Evolutionary conservation across 2,888 invertebrate species (phyloP), one percentile per base, ranked within the genome.

Genomic region (Acholoe squamosa): DNA sequence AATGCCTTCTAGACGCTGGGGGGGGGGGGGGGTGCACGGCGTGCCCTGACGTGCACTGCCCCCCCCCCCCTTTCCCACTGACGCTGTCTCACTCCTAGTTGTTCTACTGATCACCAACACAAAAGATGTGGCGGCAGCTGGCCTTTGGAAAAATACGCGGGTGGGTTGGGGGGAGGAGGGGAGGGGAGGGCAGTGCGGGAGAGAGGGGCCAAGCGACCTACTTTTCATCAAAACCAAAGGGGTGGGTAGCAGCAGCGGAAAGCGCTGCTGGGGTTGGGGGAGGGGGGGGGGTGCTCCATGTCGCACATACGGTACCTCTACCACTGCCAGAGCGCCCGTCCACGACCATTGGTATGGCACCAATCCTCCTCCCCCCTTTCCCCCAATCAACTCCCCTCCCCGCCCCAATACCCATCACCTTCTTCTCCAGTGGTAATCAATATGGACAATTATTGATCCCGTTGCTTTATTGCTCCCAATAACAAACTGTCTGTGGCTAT

Each of bases 71-170:
- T 3, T 31, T 31, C 77, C 77, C 25, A 7, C 7, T 5, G 43
- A 7, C 86, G 56, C 52, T 54, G 52, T 86, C 86, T 86, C 86
- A 86, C 54, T 54, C 86, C 19, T 54, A 52, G 52, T 86, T 86
- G 86, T 86, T 52, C 86, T 86, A 86, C 86, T 86, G 86, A 86
- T 86, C 86, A 54, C 54, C 52, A 25, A 56, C 86, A 86, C 86
- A 86, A 86, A 86, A 86, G 86, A 86, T 86, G 86, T 54, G 86
- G 86, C 54, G 86, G 86, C 86, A 86, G 86, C 86, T 86, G 86
- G 54, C 52, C 54, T 28, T 54, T 22, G 52, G 86, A 86, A 84
- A 80, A 80, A 80, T 80, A 80, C 80, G 19, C 12, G 80, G 34
- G 76, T 31, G 76, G 34, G 80, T 33, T 10, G 7, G 33, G 3